Conservation (phyloP, 1,140 invertebrate species). For the Hirudo medicinalis region DNA sequence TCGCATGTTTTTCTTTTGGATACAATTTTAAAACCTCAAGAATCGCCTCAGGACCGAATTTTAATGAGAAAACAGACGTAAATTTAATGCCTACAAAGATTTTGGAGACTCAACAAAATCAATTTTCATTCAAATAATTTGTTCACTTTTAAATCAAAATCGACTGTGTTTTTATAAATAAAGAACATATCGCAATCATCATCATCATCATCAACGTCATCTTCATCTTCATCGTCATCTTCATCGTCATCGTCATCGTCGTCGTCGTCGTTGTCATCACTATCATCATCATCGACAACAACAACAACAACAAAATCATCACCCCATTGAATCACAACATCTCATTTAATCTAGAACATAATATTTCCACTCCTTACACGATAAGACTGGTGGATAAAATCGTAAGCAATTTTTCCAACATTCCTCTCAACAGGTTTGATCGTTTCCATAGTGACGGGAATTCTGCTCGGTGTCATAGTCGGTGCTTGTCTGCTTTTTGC, state of each 20-base stretch:
- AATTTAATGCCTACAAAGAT: too few species aligned
- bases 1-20: too few species aligned
- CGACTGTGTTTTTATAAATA: background rate
- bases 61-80: too few species aligned
- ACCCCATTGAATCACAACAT: background rate
- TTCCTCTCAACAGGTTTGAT: background rate
- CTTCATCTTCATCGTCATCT: background rate
- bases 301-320: background rate
- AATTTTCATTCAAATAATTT: too few species aligned
- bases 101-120: too few species aligned
- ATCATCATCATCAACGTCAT: background rate
- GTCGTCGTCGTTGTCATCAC: background rate
- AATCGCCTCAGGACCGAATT: too few species aligned
- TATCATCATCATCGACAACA: background rate
- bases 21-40: too few species aligned
- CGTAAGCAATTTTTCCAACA: background rate
- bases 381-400: background rate
- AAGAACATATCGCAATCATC: background rate
- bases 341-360: background rate
- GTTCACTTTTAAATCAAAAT: too few species aligned
- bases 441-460: conserved; percentile 4
- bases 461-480: background rate
- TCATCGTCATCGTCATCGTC: background rate
- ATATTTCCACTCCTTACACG: background rate
- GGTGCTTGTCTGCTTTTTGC: conserved; percentile 9